Conservation (phyloP, 2,888 invertebrate species). For the Petrolisthes manimaculis region DNA sequence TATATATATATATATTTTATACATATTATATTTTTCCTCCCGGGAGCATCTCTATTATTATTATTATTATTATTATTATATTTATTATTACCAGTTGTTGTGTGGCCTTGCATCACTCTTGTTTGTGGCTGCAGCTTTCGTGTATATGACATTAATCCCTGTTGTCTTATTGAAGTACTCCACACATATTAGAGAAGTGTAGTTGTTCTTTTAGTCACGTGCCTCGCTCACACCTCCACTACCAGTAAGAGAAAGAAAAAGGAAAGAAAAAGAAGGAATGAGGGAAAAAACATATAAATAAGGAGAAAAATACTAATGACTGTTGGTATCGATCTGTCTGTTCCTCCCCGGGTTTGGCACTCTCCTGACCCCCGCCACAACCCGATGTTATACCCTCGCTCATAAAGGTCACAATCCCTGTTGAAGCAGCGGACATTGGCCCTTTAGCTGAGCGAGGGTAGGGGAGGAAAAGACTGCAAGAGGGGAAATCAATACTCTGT, state of each 20-base stretch:
- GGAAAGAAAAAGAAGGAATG: background rate
- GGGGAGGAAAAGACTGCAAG: background rate
- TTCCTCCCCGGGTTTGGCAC: background rate
- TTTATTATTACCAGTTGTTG: slow-evolving; percentile 41
- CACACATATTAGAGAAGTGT: slow-evolving; percentile 58
- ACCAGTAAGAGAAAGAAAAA: background rate
- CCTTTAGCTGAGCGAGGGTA: slow-evolving; percentile 4
- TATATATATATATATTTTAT: background rate
- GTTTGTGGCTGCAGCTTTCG: slow-evolving; percentile 61
- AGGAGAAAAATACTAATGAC: background rate
- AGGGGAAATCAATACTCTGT: background rate
- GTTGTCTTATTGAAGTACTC: slow-evolving; percentile 57
- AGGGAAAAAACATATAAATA: background rate
- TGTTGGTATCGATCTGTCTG: background rate
- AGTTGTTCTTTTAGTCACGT: slow-evolving; percentile 42
- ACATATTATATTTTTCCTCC: background rate
- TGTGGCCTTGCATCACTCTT: slow-evolving; percentile 56
- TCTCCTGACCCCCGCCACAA: background rate
- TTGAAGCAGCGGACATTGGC: background rate
- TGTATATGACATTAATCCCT: slow-evolving; percentile 56
- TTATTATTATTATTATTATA: background rate
- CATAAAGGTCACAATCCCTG: background rate
- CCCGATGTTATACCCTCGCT: background rate
- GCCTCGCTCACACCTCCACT: slow-evolving; percentile 45
- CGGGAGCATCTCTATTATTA: background rate